phyloP scores from a whole-genome alignment of 2,113 vertebrate species.

The Oceanites oceanicus region DNA sequence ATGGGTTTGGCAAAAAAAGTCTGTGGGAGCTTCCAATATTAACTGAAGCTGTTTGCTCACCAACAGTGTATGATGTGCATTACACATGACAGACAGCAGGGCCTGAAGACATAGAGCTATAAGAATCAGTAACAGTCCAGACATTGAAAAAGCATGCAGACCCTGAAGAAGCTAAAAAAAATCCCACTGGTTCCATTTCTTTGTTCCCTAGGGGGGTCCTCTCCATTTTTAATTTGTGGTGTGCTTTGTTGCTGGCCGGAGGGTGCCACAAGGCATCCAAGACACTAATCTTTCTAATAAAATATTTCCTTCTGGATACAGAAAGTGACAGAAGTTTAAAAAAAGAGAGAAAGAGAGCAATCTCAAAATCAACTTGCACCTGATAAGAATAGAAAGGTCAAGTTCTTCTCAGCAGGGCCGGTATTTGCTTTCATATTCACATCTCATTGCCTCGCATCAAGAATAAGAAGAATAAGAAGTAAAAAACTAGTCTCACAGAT shows the following conservation, averaged over 20 bases:
- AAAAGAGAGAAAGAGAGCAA: neutral
- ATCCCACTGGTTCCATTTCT: constrained; percentile 9
- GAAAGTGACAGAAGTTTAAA: neutral
- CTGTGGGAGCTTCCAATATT: neutral
- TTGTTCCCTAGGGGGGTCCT: neutral
- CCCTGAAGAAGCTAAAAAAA: neutral
- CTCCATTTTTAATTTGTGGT: constrained; percentile 41
- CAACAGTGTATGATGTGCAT: neutral
- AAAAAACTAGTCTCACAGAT: neutral
- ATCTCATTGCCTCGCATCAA: constrained; percentile 37
- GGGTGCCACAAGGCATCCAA: neutral
- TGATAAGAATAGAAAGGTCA: constrained; percentile 53
- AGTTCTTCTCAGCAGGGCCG: neutral
- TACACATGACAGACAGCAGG: constrained; percentile 20
- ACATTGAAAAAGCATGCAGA: constrained; percentile 3
- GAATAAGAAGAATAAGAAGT: constrained; percentile 45
- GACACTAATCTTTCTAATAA: constrained; percentile 36
- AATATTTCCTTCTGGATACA: constrained; percentile 16
- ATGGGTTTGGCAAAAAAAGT: neutral
- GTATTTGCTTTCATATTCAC: constrained; percentile 56
- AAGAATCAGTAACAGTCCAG: neutral
- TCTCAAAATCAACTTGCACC: constrained; percentile 27
- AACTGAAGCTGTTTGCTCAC: neutral
- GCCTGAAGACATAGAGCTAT: constrained; percentile 14
- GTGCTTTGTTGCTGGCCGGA: neutral